A percentile compares a stretch with the other conserved stretches of the same genome.
Conservation (phyloP, 2,888 invertebrate genomes). For the Parnassius smintheus region DNA sequence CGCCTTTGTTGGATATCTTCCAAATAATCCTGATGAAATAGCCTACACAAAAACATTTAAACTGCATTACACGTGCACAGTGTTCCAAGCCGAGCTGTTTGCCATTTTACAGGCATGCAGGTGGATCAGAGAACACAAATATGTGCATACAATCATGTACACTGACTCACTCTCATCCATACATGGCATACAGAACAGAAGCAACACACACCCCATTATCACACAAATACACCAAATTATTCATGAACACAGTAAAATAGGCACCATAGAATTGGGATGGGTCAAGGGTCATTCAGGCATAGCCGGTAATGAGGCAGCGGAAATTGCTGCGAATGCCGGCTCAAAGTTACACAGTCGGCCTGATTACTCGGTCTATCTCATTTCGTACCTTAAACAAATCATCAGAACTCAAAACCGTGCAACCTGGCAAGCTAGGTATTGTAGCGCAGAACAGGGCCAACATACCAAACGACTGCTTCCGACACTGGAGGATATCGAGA, state of each 20-base stretch:
- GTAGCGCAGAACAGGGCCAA: no score
- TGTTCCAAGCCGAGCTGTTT: slow-evolving; percentile 16
- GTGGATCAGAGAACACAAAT: background rate
- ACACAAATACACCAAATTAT: slow-evolving; percentile 6
- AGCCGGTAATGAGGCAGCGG: slow-evolving; percentile 11
- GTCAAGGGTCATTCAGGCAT: background rate
- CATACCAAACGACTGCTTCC: no score
- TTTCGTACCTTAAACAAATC: background rate
- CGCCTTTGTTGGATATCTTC: background rate
- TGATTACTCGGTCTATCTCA: slow-evolving; percentile 4
- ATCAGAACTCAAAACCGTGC: background rate
- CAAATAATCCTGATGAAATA: no score
- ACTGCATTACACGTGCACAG: slow-evolving; percentile 9
- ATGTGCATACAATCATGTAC: background rate
- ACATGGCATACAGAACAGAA: slow-evolving; percentile 1
- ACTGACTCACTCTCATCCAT: slow-evolving; percentile 11
- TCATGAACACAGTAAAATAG: background rate
- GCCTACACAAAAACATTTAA: no score
- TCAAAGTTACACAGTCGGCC: background rate
- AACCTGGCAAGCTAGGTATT: no score
- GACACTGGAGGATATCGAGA: no score
- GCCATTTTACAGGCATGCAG: no score
- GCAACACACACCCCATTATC: slow-evolving; percentile 3
- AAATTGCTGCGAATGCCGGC: slow-evolving; percentile 8
- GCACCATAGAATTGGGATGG: background rate